A percentile compares a stretch with the other conserved stretches of the same genome.
Evolutionary conservation across 53 echinoderm and acorn worm genomes (phyloP).

Genomic region (Patiria pectinifera): DNA sequence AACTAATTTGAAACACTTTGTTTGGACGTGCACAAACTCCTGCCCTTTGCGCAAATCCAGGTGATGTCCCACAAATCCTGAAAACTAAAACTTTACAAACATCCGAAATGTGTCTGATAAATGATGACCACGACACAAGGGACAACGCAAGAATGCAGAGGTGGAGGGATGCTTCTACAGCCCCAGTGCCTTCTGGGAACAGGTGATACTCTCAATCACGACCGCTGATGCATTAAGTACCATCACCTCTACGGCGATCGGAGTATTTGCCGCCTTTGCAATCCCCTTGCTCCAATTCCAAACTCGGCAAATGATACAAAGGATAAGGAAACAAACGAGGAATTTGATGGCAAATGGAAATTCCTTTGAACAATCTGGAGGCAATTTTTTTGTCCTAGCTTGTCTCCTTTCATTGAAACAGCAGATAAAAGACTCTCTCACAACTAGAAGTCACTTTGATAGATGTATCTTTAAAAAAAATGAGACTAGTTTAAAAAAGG

Average conservation of each 20-base stretch:
- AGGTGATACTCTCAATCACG: neutral
- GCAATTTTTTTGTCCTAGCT: no score
- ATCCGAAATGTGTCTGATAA: neutral
- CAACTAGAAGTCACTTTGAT: no score
- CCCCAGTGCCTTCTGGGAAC: neutral
- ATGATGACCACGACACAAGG: neutral
- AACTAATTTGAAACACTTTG: no score
- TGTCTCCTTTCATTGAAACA: no score
- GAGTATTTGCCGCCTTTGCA: neutral
- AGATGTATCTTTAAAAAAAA: no score
- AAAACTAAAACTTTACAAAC: neutral
- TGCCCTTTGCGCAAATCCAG: neutral
- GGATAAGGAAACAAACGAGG: neutral
- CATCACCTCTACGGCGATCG: neutral
- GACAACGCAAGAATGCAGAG: neutral
- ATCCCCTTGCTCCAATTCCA: neutral
- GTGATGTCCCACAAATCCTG: neutral
- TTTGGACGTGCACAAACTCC: no score
- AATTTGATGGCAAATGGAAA: neutral
- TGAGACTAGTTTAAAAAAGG: no score
- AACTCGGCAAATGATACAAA: neutral
- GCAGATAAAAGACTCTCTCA: no score
- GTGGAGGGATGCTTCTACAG: neutral
- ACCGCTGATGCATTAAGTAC: neutral
- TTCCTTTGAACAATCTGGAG: no score